Percentiles rank a stretch among this genome's conserved stretches.
Evolutionary conservation across 1,140 invertebrate genomes (phyloP).

Genomic region (Ectropis grisescens): DNA sequence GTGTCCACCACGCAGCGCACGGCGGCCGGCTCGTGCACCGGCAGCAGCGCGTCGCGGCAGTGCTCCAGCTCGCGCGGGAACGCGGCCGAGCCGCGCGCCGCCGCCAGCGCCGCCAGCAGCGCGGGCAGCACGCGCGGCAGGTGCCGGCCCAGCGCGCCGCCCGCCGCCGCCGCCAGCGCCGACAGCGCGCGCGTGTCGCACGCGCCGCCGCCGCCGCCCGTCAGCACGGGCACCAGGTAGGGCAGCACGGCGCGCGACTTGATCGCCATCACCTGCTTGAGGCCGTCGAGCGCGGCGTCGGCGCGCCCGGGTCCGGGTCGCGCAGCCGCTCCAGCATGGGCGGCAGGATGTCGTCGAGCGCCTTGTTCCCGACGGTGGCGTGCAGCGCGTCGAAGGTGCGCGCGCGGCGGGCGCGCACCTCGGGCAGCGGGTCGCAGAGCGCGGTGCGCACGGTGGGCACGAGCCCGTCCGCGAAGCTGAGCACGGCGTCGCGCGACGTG

Average conservation of each 20-base stretch:
- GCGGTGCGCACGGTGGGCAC: constrained; percentile 98
- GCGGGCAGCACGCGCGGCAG: constrained; percentile 93
- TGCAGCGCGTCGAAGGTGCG: constrained; percentile 97
- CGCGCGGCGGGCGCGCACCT: constrained; percentile 94
- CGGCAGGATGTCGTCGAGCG: constrained; percentile 97
- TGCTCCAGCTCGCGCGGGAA: constrained; percentile 86
- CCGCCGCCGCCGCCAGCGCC: constrained; percentile 90
- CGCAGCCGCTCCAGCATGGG: constrained; percentile 88
- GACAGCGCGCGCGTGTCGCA: constrained; percentile 95
- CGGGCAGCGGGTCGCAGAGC: constrained; percentile 91
- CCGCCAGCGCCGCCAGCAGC: constrained; percentile 83
- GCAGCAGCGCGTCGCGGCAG: constrained; percentile 93
- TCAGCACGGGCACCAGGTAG: constrained; percentile 95
- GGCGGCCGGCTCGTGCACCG: constrained; percentile 89
- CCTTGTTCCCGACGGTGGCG: constrained; percentile 92
- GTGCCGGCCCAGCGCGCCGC: constrained; percentile 92
- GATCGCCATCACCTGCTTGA: constrained; percentile 88
- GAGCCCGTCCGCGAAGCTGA: constrained; percentile 94
- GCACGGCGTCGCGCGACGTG: constrained; percentile 94
- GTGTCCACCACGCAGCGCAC: constrained; percentile 90
- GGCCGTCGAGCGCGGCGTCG: constrained; percentile 92
- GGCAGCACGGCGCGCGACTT: no score
- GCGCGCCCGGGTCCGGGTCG: constrained; percentile 80
- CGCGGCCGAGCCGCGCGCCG: constrained; percentile 77
- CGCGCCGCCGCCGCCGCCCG: constrained; percentile 82